Percentiles rank a stretch among this genome's conserved stretches.
Conservation (phyloP, 2,888 invertebrate genomes). For the Ornithoptera alexandrae region DNA sequence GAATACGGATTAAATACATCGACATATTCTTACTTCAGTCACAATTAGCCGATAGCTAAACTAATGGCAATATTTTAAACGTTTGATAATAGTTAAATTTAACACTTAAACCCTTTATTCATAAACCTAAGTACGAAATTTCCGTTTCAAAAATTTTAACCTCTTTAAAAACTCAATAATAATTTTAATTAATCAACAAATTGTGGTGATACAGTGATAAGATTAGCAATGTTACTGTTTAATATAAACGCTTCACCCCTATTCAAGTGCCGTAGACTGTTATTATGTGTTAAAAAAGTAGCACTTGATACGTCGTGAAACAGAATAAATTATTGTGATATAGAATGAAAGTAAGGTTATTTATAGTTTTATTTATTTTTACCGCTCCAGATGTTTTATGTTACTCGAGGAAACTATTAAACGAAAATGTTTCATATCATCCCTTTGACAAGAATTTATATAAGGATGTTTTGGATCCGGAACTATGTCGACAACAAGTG, state of each 20-base stretch:
- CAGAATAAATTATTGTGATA: background rate
- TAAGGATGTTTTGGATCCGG: slow-evolving; percentile 18
- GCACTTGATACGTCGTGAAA: background rate
- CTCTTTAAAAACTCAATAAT: background rate
- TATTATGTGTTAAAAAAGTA: slow-evolving; percentile 12
- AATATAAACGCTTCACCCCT: slow-evolving; percentile 12
- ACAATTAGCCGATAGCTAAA: background rate
- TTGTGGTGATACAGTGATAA: slow-evolving; percentile 14
- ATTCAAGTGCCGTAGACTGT: background rate
- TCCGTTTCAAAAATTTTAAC: background rate
- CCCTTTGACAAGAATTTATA: slow-evolving; percentile 19
- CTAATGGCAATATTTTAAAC: background rate
- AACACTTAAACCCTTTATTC: background rate
- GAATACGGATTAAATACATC: too few species aligned
- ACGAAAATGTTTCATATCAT: slow-evolving; percentile 4
- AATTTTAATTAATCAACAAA: slow-evolving; percentile 5
- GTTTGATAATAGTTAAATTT: background rate
- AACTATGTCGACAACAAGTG: slow-evolving; percentile 16
- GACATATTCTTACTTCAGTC: too few species aligned
- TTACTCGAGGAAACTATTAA: slow-evolving; percentile 12
- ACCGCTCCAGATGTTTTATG: background rate
- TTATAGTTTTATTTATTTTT: slow-evolving; percentile 3
- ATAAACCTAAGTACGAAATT: background rate
- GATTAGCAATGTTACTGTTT: slow-evolving; percentile 12
- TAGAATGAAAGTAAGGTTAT: slow-evolving; percentile 10